A percentile compares a stretch with the other conserved stretches of the same genome.
Conservation (phyloP, 2,113 vertebrate genomes). For the Myrmecophaga tridactyla region DNA sequence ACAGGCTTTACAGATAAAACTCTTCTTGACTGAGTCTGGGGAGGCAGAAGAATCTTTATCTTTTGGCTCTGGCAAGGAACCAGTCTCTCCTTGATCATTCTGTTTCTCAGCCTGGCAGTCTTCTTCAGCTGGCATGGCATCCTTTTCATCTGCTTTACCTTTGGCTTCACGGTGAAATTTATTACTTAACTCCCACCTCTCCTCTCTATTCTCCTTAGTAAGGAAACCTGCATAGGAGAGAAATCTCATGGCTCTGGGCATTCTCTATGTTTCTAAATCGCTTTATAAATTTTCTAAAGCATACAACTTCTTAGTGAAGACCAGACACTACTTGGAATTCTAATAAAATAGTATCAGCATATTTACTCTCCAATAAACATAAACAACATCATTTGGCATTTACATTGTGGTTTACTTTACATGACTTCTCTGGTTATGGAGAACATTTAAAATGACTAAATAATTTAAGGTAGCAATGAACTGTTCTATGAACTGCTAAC, state of each 20-base stretch:
- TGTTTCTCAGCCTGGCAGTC: slow-evolving; percentile 39
- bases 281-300: neutral
- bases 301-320: neutral
- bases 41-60: slow-evolving; percentile 54
- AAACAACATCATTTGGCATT: neutral
- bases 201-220: slow-evolving; percentile 60
- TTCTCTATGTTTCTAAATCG: neutral
- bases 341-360: neutral
- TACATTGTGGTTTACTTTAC: neutral
- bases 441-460: neutral
- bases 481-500: neutral
- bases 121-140: slow-evolving; percentile 19
- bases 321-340: neutral
- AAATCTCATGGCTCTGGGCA: neutral
- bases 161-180: slow-evolving; percentile 67
- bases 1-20: slow-evolving; percentile 87
- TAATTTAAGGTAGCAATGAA: neutral
- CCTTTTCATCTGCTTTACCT: slow-evolving; percentile 56
- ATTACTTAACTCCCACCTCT: slow-evolving; percentile 67
- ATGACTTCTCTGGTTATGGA: neutral
- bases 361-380: neutral
- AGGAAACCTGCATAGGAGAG: slow-evolving; percentile 69
- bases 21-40: slow-evolving; percentile 78
- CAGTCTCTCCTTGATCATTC: neutral
- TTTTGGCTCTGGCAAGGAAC: slow-evolving; percentile 36